phyloP scores from a whole-genome alignment of 1,140 invertebrate species.

The Eurosta solidaginis region DNA sequence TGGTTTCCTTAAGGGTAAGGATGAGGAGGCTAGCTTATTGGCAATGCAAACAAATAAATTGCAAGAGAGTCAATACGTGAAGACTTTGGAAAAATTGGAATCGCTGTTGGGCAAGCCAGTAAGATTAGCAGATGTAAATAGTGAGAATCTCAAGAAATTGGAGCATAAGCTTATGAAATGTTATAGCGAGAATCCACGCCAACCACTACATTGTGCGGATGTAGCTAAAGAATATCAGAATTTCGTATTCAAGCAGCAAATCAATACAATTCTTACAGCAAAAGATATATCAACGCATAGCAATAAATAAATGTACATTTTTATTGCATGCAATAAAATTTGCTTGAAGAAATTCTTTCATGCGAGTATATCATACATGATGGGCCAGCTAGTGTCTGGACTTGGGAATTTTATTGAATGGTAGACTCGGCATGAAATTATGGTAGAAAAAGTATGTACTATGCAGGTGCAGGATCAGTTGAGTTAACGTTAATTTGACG shows the following conservation, averaged over 20 bases:
- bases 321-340: too few species aligned
- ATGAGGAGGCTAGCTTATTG: neutral
- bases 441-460: too few species aligned
- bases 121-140: neutral
- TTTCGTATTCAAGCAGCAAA: slow-evolving; percentile 28
- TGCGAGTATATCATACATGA: too few species aligned
- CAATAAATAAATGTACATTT: neutral
- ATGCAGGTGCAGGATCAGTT: too few species aligned
- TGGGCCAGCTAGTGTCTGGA: too few species aligned
- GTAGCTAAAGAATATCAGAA: slow-evolving; percentile 31
- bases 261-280: neutral
- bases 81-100: slow-evolving; percentile 26
- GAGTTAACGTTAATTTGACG: too few species aligned
- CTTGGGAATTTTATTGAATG: too few species aligned
- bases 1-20: slow-evolving; percentile 4
- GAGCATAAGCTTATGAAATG: slow-evolving; percentile 15
- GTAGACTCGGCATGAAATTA: too few species aligned
- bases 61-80: slow-evolving; percentile 18
- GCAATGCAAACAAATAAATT: slow-evolving; percentile 23
- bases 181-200: slow-evolving; percentile 10
- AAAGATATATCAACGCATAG: neutral
- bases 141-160: neutral
- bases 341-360: too few species aligned
- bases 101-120: slow-evolving; percentile 19
- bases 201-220: slow-evolving; percentile 12